phyloP scores from a whole-genome alignment of 2,888 invertebrate species.

The Drosophila hawaiiensis region DNA sequence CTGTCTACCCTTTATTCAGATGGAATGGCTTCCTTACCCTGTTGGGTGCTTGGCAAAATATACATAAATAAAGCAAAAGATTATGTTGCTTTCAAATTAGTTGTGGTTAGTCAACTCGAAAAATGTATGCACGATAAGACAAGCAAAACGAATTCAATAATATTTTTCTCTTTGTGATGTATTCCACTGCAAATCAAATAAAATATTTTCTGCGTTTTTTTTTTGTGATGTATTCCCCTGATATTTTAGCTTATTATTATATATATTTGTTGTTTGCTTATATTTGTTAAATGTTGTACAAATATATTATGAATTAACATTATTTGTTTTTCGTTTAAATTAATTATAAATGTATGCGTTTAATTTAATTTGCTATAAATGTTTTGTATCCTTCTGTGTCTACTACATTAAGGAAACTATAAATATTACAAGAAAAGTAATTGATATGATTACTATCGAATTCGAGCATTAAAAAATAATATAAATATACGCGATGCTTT shows the following conservation, averaged over 20 bases:
- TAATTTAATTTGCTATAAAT: neutral
- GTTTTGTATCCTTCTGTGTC: neutral
- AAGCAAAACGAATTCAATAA: neutral
- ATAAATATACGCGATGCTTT: neutral
- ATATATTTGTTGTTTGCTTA: no score
- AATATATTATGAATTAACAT: neutral
- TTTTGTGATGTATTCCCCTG: no score
- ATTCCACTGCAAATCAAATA: no score
- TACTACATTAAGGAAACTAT: neutral
- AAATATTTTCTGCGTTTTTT: neutral
- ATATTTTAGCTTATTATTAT: neutral
- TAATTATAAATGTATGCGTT: neutral
- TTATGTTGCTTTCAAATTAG: conserved; percentile 9
- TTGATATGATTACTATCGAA: no score
- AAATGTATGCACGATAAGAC: neutral
- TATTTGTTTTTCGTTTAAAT: neutral
- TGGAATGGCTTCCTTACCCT: neutral
- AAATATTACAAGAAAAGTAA: neutral
- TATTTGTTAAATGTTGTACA: neutral
- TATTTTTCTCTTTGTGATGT: neutral
- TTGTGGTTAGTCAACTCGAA: neutral
- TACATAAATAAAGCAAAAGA: conserved; percentile 15
- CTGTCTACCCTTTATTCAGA: conserved; percentile 19
- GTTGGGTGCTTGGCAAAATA: neutral
- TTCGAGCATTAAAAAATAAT: neutral